phyloP scores from a whole-genome alignment of 1,140 invertebrate species.

The Oryctes rhinoceros region DNA sequence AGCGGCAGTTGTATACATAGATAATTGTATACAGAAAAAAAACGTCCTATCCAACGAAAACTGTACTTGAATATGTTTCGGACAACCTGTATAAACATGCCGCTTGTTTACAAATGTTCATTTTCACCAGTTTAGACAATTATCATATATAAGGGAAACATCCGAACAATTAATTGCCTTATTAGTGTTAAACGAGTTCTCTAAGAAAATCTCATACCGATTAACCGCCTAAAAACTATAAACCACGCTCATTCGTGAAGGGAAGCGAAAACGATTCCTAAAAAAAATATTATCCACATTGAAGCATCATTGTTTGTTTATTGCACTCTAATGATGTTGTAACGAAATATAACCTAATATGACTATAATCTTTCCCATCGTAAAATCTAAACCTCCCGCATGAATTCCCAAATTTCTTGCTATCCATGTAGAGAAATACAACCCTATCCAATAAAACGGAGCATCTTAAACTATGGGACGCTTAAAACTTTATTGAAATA shows the following conservation, averaged over 20 bases:
- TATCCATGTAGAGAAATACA: too few species aligned
- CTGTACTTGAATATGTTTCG: too few species aligned
- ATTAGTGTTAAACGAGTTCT: not conserved
- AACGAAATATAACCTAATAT: not conserved
- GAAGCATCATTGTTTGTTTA: slow-evolving; percentile 5
- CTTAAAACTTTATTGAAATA: too few species aligned
- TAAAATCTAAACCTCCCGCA: too few species aligned
- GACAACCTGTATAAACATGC: not conserved
- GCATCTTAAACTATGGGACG: too few species aligned
- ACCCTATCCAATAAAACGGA: too few species aligned
- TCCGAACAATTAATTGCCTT: slow-evolving; percentile 16
- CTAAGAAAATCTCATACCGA: not conserved
- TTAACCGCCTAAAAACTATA: not conserved
- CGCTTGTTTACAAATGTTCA: slow-evolving; percentile 8
- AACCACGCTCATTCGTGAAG: not conserved
- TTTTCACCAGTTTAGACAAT: not conserved
- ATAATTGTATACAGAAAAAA: too few species aligned
- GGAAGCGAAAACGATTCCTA: not conserved
- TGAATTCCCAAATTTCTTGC: too few species aligned
- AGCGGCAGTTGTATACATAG: too few species aligned
- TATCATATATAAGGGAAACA: not conserved
- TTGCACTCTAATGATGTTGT: slow-evolving; percentile 20
- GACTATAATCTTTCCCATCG: not conserved
- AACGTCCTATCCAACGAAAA: too few species aligned
- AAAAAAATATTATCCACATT: not conserved